Conservation (phyloP, 2,888 invertebrate genomes). For the Tetropium fuscum region DNA sequence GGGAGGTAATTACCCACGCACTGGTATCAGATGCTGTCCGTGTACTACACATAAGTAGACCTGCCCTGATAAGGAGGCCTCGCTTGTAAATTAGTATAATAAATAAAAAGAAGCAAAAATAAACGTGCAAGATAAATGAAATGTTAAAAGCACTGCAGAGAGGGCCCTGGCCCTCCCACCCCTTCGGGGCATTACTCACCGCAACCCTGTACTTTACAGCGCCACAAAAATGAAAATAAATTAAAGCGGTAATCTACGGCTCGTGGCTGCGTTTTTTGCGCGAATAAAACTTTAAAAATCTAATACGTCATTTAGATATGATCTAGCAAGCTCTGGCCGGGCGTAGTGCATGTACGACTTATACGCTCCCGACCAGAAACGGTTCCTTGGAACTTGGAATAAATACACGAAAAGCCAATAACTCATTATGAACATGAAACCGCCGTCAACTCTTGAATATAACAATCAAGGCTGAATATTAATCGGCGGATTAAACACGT, state of each 20-base stretch:
- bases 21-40: no score
- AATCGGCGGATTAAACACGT: constrained; percentile 35
- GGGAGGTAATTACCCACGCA: no score
- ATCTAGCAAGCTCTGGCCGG: constrained; percentile 58
- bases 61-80: neutral
- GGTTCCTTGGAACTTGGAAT: constrained; percentile 46
- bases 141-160: constrained; percentile 47
- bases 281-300: constrained; percentile 64
- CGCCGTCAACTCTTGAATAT: constrained; percentile 45
- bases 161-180: constrained; percentile 52
- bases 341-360: constrained; percentile 57
- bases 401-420: constrained; percentile 54
- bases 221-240: constrained; percentile 63
- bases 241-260: constrained; percentile 63
- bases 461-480: constrained; percentile 46
- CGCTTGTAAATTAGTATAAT: constrained; percentile 43
- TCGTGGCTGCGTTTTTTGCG: constrained; percentile 62
- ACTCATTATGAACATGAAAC: constrained; percentile 53
- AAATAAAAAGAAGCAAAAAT: constrained; percentile 47
- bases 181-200: constrained; percentile 45
- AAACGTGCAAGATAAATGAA: constrained; percentile 53
- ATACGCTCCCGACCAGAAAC: constrained; percentile 43
- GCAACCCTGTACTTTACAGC: constrained; percentile 58
- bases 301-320: constrained; percentile 65
- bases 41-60: neutral